Percentiles rank a stretch among this genome's conserved stretches.
Evolutionary conservation across 2,113 vertebrate genomes (phyloP).

Genomic region (Potamarius usumacintae): DNA sequence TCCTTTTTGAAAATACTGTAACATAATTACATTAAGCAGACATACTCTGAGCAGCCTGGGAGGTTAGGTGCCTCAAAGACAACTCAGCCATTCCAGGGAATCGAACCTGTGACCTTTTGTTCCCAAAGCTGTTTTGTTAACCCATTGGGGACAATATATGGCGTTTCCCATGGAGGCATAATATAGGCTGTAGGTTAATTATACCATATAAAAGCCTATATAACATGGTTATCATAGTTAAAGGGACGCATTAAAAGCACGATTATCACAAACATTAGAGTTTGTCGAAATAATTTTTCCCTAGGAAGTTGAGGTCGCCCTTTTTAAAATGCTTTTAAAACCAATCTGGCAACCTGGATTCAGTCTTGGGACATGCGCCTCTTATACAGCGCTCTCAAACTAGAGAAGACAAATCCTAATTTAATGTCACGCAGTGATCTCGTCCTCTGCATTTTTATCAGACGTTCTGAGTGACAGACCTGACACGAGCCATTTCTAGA

Average conservation of each 20-base stretch:
- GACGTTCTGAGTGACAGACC: background rate
- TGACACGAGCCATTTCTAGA: background rate
- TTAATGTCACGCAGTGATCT: background rate
- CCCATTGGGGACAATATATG: too few relatives aligned
- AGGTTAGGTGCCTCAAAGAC: too few relatives aligned
- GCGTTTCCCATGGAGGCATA: too few relatives aligned
- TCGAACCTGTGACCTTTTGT: too few relatives aligned
- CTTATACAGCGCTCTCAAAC: background rate
- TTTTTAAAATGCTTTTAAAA: background rate
- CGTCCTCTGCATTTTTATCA: background rate
- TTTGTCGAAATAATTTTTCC: background rate
- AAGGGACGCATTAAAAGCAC: background rate
- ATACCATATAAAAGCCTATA: too few relatives aligned
- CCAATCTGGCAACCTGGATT: background rate
- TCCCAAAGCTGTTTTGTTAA: too few relatives aligned
- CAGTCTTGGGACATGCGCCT: background rate
- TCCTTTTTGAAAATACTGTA: too few relatives aligned
- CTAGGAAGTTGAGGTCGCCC: background rate
- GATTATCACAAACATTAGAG: background rate
- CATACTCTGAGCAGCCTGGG: too few relatives aligned
- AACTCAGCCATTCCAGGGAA: too few relatives aligned
- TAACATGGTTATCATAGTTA: background rate
- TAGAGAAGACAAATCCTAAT: background rate
- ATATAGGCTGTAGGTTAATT: too few relatives aligned
- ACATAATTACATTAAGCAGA: too few relatives aligned